Evolutionary conservation across 2,113 vertebrate species (phyloP), one percentile per base, ranked within the genome.

Genomic region (Glaucidium brasilianum): DNA sequence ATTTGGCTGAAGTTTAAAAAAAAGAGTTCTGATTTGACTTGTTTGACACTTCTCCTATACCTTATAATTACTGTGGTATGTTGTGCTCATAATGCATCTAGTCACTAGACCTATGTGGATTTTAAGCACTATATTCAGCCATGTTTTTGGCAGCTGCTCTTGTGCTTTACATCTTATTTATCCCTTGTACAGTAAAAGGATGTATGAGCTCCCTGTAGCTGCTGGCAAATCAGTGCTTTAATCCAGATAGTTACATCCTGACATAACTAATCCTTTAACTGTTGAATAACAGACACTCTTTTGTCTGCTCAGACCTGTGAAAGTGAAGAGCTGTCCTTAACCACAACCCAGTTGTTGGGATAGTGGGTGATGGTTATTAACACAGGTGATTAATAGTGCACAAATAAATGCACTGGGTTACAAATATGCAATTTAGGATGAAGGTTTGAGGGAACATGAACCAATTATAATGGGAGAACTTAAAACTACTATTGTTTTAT

Each of bases 361-460:
- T 15, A 26, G 27, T 8, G 29, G 22, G 11, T 47, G 41, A 14
- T 22, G n/a, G 21, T 34, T 69, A 18, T 12, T 55, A 43, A 43
- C 0, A 2, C 35, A 15, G 34, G 1, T 27, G 12, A 52, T 11
- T 8, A 23, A 17, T 19, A 35, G 13, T 22, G 19, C 10, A 21
- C 3, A 2, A 83, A 58, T 32, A 72, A 64, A 53, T 62, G 27
- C 21, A 7, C 9, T 32, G 35, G 34, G 35, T 79, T 72, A 30
- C 34, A 78, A 34, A 60, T 13, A 5, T 35, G 8, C 0, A 3
- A 30, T 58, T 80, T n/a, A 32, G 8, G 27, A 88, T 63, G 39
- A 30, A 60, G 34, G 13, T 27, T 77, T 85, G 52, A 75, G 29
- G 60, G 52, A 93, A 85, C 29, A 15, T 23, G 21, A 53, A 34